Evolutionary conservation across 2,888 invertebrate species (phyloP).

Genomic region (Acronicta leporina): DNA sequence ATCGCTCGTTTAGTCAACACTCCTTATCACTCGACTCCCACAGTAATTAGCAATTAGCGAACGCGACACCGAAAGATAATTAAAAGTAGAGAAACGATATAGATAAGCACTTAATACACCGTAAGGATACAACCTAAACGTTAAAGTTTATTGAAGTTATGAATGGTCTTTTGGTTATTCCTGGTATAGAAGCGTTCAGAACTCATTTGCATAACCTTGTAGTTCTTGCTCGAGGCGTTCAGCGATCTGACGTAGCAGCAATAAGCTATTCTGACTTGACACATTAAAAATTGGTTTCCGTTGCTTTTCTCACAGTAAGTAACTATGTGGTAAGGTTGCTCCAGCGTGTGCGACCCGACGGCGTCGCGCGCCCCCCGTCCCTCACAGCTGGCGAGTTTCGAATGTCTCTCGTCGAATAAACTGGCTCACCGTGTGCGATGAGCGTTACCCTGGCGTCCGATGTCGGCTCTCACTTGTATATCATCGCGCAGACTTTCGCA

Average conservation of each 20-base stretch:
- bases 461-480: conserved; percentile 88
- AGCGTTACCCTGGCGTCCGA: conserved; percentile 85
- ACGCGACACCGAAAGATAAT: conserved; percentile 85
- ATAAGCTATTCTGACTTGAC: conserved; percentile 88
- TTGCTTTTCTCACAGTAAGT: conserved; percentile 79
- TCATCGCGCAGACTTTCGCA: conserved; percentile 89
- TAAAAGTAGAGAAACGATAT: conserved; percentile 79
- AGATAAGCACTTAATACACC: conserved; percentile 85
- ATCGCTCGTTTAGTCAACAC: conserved; percentile 68
- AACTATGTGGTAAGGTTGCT: conserved; percentile 78
- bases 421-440: conserved; percentile 87
- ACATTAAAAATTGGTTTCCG: conserved; percentile 88
- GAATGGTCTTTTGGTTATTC: conserved; percentile 89
- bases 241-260: conserved; percentile 89
- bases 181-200: conserved; percentile 89
- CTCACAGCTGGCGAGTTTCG: conserved; percentile 81
- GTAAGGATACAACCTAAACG: conserved; percentile 74
- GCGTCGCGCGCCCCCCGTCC: conserved; percentile 86
- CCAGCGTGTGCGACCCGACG: conserved; percentile 85
- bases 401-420: conserved; percentile 83
- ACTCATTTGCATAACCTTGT: conserved; percentile 90
- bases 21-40: conserved; percentile 84
- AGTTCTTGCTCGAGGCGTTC: conserved; percentile 88
- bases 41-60: conserved; percentile 89
- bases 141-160: conserved; percentile 90